Conservation (phyloP, 1,140 invertebrate genomes). For the Lepeophtheirus salmonis region DNA sequence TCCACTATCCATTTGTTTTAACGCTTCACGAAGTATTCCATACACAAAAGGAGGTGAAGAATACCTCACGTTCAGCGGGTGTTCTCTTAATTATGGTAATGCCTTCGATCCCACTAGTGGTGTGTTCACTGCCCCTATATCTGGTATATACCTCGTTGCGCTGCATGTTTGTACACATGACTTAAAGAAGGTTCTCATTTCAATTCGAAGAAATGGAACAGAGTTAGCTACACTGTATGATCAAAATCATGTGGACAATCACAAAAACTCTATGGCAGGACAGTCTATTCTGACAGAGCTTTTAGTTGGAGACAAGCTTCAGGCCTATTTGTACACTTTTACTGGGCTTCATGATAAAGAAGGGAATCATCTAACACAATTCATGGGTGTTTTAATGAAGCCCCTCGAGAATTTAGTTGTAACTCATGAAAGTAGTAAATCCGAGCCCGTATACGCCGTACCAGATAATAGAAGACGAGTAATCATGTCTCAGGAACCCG, state of each 20-base stretch:
- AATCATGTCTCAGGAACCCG: not conserved
- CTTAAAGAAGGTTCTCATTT: constrained; percentile 17
- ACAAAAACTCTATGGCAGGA: constrained; percentile 16
- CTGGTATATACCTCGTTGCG: constrained; percentile 6
- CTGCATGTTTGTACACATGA: constrained; percentile 16
- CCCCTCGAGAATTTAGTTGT: constrained; percentile 3
- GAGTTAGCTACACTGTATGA: constrained; percentile 15
- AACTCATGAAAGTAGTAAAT: not conserved
- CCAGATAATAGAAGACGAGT: not conserved
- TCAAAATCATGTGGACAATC: constrained; percentile 17
- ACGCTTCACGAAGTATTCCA: constrained; percentile 8
- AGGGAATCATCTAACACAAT: constrained; percentile 17
- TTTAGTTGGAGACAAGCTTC: constrained; percentile 7
- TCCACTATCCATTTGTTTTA: constrained; percentile 16
- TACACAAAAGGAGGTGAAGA: constrained; percentile 15
- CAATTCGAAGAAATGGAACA: constrained; percentile 15
- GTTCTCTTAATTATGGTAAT: constrained; percentile 9
- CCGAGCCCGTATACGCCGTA: not conserved
- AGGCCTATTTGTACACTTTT: constrained; percentile 16
- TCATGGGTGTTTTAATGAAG: constrained; percentile 12
- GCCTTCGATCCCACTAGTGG: constrained; percentile 11
- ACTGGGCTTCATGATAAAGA: constrained; percentile 15
- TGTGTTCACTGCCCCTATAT: constrained; percentile 7
- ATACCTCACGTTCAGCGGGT: constrained; percentile 14
- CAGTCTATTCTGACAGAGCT: constrained; percentile 11